Evolutionary conservation across 2,113 vertebrate species (phyloP), one percentile per base, ranked within the genome.

Genomic region (Thomomys bottae): DNA sequence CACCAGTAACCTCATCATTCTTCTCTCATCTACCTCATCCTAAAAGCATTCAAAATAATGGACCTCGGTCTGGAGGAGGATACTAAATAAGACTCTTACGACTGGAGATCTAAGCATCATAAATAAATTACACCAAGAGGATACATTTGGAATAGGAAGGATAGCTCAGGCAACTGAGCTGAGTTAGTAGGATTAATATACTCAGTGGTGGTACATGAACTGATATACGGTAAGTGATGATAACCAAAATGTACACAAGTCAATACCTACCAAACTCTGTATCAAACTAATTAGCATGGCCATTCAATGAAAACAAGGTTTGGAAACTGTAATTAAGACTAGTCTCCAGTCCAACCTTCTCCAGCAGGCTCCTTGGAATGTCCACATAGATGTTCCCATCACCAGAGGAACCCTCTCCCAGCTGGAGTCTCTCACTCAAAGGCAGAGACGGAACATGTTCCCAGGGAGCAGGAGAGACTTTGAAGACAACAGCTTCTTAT

Each of bases 281-380:
- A 67, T 68, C 63, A 86, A 83, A 76, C 42, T 86, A 88, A 89
- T 49, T 34, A 67, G 28, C 38, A 70, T 10, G 21, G 42, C 40
- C 72, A 87, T 34, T 64, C 87, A 61, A 34, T 28, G 93, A 91
- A 88, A 88, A 12, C n/a, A 90, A 63, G 32, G 6, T 83, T 49
- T 89, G 15, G 24, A 87, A 72, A 64, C 61, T 21, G 9, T 8
- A 79, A 28, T 26, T 40, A 49, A 63, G 14, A n/a, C 40, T 30
- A 4, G 3, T 34, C 76, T 36, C 45, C 34, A 64, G 42, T 70
- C 59, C 61, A 45, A 3, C 0, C 0, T 18, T 57, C 28, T 45
- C 34, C 9, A 7, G 80, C 0, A 1, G 61, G 24, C 14, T 90
- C 0, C 1, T 42, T 28, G 28, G 49, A 30, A 61, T 23, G 11